These are phyloP conservation scores for Phoenoteleia sp. DNA, from an alignment of 2,888 invertebrate genomes.

Conservation along the genomic window DNA sequence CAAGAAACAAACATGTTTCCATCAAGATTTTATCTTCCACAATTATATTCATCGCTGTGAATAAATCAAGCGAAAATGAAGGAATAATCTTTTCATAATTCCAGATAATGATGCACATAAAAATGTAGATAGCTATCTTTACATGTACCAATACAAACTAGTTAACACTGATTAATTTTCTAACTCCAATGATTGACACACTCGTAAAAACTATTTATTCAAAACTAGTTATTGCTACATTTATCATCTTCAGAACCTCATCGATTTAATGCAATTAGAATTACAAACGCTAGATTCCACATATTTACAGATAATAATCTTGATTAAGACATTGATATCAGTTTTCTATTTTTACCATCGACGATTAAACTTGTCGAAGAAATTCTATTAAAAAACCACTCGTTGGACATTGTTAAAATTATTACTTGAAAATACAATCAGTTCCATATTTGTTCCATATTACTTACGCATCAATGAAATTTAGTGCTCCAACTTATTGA, in stretches of 20 bases:
- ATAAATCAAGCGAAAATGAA: background rate
- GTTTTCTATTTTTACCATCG: background rate
- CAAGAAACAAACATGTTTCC: background rate
- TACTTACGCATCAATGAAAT: no score
- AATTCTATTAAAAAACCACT: background rate
- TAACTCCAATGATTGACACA: constrained; percentile 27
- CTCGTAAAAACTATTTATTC: constrained; percentile 37
- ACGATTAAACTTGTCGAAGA: background rate
- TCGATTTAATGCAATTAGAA: constrained; percentile 24
- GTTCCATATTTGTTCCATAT: no score
- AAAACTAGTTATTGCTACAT: constrained; percentile 26
- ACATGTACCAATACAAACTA: constrained; percentile 15
- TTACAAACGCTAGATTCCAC: background rate
- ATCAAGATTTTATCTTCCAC: background rate
- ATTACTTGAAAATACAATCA: no score
- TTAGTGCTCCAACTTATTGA: background rate
- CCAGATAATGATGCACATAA: background rate
- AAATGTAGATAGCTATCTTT: constrained; percentile 5
- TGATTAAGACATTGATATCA: constrained; percentile 37
- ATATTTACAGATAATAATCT: background rate
- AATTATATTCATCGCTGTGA: background rate
- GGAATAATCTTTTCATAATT: background rate
- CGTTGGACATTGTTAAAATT: no score
- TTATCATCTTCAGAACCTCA: constrained; percentile 30
- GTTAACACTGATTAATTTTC: constrained; percentile 43